A percentile compares a stretch with the other conserved stretches of the same genome.
Conservation (phyloP, 2,888 invertebrate species). For the Ennomos erosarius region DNA sequence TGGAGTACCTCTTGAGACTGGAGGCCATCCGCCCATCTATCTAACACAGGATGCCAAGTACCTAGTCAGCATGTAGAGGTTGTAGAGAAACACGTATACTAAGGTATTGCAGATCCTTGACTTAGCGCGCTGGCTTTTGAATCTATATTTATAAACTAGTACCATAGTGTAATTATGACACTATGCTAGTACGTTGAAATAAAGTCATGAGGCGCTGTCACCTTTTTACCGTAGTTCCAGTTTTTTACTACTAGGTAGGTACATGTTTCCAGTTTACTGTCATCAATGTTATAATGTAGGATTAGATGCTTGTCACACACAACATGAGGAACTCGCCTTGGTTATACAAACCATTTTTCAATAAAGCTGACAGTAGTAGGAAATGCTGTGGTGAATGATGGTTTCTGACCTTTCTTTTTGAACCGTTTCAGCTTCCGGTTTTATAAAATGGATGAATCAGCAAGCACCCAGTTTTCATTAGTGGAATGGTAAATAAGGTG, state of each 20-base stretch:
- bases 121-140: neutral
- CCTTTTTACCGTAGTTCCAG: neutral
- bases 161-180: too few relatives aligned
- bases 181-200: conserved; percentile 4
- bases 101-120: conserved; percentile 5
- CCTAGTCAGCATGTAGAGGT: neutral
- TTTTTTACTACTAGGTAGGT: conserved; percentile 37
- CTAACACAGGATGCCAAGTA: conserved; percentile 33
- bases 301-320: conserved; percentile 36
- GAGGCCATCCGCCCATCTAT: conserved; percentile 14
- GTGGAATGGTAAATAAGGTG: too few relatives aligned
- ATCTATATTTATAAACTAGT: too few relatives aligned
- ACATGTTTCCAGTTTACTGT: conserved; percentile 56
- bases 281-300: conserved; percentile 50
- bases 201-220: neutral
- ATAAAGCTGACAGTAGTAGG: neutral
- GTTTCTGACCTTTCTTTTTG: too few relatives aligned
- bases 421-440: too few relatives aligned
- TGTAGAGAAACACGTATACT: conserved; percentile 11
- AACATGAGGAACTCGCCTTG: conserved; percentile 26
- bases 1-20: conserved; percentile 20
- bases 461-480: too few relatives aligned
- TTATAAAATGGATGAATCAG: too few relatives aligned
- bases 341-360: conserved; percentile 11
- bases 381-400: conserved; percentile 2